Conservation (phyloP, 1,140 invertebrate genomes). For the Pentalonia nigronervosa region DNA sequence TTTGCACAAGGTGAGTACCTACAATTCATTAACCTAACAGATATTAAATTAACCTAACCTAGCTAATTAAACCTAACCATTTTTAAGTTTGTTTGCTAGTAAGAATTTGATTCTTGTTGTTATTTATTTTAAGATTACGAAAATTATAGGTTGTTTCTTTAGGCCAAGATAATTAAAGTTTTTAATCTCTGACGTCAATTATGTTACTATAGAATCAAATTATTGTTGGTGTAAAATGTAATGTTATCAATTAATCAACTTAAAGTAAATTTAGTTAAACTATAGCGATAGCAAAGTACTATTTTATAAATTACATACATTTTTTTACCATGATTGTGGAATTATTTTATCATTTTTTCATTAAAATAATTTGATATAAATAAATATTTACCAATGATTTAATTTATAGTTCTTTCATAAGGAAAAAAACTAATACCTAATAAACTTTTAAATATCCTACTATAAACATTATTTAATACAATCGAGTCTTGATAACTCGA, state of each 20-base stretch:
- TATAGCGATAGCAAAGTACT: not conserved
- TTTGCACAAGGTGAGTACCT: slow-evolving; percentile 53
- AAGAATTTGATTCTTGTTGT: slow-evolving; percentile 25
- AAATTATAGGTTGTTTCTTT: slow-evolving; percentile 8
- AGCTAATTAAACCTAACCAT: not conserved
- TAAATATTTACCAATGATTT: not conserved
- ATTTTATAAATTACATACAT: not conserved
- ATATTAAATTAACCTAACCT: too few species aligned
- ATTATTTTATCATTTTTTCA: not conserved
- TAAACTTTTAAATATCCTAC: not conserved
- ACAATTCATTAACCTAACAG: not conserved
- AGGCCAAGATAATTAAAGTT: slow-evolving; percentile 22
- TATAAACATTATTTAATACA: not conserved
- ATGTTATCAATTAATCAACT: not conserved
- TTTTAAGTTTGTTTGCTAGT: not conserved
- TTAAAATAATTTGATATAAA: not conserved
- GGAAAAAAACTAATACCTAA: not conserved
- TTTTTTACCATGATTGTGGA: not conserved
- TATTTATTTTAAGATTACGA: slow-evolving; percentile 2
- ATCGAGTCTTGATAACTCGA: too few species aligned
- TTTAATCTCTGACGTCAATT: slow-evolving; percentile 38
- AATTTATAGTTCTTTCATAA: not conserved
- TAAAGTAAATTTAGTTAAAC: not conserved
- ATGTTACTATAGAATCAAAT: not conserved
- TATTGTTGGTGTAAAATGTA: not conserved